Percentiles rank a stretch among this genome's conserved stretches.
Evolutionary conservation across 2,797 vertebrate genomes (phyloP).

Genomic region (Pipistrellus pygmaeus): DNA sequence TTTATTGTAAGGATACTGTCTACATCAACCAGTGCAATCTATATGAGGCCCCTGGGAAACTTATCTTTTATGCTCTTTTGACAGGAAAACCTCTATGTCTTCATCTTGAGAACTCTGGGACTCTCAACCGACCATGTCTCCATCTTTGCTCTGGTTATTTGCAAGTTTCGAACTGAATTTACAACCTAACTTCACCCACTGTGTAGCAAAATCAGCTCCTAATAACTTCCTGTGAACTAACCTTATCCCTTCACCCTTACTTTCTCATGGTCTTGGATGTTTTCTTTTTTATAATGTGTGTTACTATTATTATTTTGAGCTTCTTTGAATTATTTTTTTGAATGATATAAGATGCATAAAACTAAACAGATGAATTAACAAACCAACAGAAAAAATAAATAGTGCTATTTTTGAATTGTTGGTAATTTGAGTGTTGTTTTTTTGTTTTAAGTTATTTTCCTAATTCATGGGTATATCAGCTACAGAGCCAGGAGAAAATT

Average conservation of each 20-base stretch:
- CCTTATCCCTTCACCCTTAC: background rate
- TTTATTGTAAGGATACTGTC: background rate
- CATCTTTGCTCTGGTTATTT: background rate
- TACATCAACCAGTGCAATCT: background rate
- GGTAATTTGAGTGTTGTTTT: background rate
- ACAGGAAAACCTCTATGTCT: slow-evolving; percentile 15
- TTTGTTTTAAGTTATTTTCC: background rate
- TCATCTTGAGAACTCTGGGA: background rate
- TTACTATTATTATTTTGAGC: slow-evolving; percentile 42
- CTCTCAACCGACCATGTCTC: background rate
- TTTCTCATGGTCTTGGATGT: background rate
- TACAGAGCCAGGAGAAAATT: background rate
- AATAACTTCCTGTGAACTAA: background rate
- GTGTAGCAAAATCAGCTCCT: background rate
- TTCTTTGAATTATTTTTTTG: background rate
- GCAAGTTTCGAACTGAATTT: slow-evolving; percentile 4
- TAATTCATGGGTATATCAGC: slow-evolving; percentile 1
- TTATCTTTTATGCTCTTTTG: background rate
- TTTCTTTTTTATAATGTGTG: slow-evolving; percentile 15
- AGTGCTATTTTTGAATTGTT: background rate
- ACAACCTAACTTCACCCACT: background rate
- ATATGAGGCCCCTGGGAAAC: background rate
- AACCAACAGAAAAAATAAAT: slow-evolving; percentile 52
- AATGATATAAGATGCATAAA: slow-evolving; percentile 22
- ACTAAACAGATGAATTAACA: slow-evolving; percentile 45